Conservation (phyloP, 2,797 vertebrate genomes). For the Anomalospiza imberbis region DNA sequence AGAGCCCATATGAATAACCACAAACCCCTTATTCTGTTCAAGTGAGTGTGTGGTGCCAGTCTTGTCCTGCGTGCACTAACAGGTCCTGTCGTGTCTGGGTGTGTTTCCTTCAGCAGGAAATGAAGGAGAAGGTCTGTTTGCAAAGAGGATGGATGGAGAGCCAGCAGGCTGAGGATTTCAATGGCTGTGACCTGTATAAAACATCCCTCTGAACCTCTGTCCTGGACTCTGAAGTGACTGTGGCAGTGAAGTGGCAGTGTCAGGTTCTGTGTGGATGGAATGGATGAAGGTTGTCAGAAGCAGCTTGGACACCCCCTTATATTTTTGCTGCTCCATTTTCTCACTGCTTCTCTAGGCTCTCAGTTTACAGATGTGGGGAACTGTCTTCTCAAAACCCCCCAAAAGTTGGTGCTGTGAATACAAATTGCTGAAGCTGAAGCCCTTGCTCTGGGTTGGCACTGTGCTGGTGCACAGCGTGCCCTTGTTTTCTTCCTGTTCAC, state of each 20-base stretch:
- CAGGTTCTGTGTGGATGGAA: background rate
- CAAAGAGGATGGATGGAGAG: background rate
- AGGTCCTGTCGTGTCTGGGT: background rate
- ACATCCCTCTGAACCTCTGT: background rate
- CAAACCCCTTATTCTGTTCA: background rate
- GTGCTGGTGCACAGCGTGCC: background rate
- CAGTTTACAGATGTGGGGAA: background rate
- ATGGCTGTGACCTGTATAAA: background rate
- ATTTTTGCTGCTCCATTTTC: background rate
- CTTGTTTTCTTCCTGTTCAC: background rate
- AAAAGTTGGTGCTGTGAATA: background rate
- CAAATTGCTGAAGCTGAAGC: background rate
- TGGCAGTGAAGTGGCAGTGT: background rate
- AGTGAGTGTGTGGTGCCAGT: background rate
- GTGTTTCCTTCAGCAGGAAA: slow-evolving; percentile 53
- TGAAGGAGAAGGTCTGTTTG: slow-evolving; percentile 17
- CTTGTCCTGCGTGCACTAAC: background rate
- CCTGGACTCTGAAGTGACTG: background rate
- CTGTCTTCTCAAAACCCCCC: background rate
- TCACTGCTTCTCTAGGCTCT: background rate
- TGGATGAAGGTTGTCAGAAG: background rate
- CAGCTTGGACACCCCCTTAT: background rate
- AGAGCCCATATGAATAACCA: background rate
- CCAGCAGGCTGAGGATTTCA: background rate
- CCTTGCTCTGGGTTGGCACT: background rate